Percentiles rank a stretch among this genome's conserved stretches.
Conservation (phyloP, 2,113 vertebrate species). For the Barbus barbus region DNA sequence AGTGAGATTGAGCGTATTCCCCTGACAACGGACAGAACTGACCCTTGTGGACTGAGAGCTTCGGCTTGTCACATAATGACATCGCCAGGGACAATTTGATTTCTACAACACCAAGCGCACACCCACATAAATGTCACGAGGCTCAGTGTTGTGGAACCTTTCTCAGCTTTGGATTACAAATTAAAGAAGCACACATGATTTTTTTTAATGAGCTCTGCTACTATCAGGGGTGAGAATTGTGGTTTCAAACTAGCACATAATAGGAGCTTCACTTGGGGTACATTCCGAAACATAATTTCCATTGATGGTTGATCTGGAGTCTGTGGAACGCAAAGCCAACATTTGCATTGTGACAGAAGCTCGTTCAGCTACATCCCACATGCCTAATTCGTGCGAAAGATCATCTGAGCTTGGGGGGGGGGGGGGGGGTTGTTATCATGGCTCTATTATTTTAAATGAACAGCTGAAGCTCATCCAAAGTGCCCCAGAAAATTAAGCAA, state of each 20-base stretch:
- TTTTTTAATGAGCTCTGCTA: constrained; percentile 45
- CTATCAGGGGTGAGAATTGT: constrained; percentile 17
- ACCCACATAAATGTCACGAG: constrained; percentile 38
- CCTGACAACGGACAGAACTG: constrained; percentile 7
- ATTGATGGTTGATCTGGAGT: constrained; percentile 23
- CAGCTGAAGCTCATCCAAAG: neutral
- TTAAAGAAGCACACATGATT: constrained; percentile 44
- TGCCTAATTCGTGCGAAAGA: constrained; percentile 10
- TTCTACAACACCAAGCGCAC: constrained; percentile 8
- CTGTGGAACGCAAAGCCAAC: constrained; percentile 12
- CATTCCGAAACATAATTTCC: constrained; percentile 30
- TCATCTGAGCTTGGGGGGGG: constrained; percentile 18
- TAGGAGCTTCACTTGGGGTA: constrained; percentile 17
- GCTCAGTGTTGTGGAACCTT: constrained; percentile 36
- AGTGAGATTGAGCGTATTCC: constrained; percentile 25
- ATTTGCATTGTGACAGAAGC: constrained; percentile 27
- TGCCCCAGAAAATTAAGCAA: neutral
- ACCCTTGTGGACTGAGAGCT: constrained; percentile 35
- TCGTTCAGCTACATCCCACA: constrained; percentile 6
- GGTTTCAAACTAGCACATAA: constrained; percentile 25
- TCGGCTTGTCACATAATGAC: constrained; percentile 39
- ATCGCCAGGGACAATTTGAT: constrained; percentile 35
- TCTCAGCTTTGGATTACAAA: constrained; percentile 33
- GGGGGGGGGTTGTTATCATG: too few relatives aligned
- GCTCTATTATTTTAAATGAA: constrained; percentile 7